Conservation (phyloP, 1,140 invertebrate genomes). For the Solenopsis fugax region DNA sequence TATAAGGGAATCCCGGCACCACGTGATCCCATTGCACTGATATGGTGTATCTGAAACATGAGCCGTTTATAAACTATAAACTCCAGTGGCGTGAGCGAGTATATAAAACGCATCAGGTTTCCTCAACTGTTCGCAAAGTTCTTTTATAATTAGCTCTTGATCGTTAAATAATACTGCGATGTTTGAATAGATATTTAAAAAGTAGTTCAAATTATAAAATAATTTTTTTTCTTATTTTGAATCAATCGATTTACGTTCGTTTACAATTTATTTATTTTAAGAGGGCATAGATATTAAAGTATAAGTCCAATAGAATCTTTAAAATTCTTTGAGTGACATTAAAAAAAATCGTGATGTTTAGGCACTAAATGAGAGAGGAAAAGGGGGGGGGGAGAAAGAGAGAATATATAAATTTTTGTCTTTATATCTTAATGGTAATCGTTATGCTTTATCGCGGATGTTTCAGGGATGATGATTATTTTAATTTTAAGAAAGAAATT, state of each 20-base stretch:
- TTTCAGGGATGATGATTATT: background rate
- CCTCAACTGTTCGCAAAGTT: slow-evolving; percentile 15
- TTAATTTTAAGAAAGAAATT: slow-evolving; percentile 13
- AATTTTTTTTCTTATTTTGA: background rate
- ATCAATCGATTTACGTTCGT: background rate
- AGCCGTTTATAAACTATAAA: slow-evolving; percentile 59
- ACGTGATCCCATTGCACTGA: slow-evolving; percentile 87
- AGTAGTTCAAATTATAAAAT: background rate
- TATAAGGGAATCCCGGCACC: slow-evolving; percentile 88
- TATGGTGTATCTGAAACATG: slow-evolving; percentile 86
- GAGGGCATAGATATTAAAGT: background rate
- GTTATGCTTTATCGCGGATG: background rate
- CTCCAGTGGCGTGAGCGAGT: slow-evolving; percentile 11
- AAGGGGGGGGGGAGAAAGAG: too few species aligned
- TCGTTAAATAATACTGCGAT: slow-evolving; percentile 22
- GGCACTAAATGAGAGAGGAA: too few species aligned
- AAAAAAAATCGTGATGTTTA: slow-evolving; percentile 81
- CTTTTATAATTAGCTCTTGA: slow-evolving; percentile 27
- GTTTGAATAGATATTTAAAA: slow-evolving; percentile 1
- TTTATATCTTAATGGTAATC: background rate
- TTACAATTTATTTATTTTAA: background rate
- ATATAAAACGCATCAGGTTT: slow-evolving; percentile 55
- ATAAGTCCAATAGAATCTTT: background rate
- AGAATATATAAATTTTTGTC: slow-evolving; percentile 75
- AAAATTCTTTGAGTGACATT: slow-evolving; percentile 79